Evolutionary conservation across 2,797 vertebrate species (phyloP), one percentile per base, ranked within the genome.

Genomic region (Galaxias olidus): DNA sequence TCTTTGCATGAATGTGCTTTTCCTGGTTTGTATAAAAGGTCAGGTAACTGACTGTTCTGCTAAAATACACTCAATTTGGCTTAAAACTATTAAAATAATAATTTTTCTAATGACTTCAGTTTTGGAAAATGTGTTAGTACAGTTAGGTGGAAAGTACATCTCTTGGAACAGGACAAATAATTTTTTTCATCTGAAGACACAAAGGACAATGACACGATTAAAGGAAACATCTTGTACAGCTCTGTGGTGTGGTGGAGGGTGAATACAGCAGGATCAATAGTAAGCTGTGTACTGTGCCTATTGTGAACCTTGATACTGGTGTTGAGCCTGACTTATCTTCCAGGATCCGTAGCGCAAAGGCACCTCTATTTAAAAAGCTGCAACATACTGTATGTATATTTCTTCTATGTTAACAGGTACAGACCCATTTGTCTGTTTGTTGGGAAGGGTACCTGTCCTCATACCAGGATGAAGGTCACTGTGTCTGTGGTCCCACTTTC

Each of bases 1-100:
- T 41, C 49, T 52, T 66, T 75, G 79, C 65, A 71, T 86, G 82
- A 89, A 86, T 87, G 81, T 41, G 71, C 79, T 83, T 89, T 89
- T 88, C 85, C 88, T 82, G 89, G 85, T 89, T 89, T 90, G 87
- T 89, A 85, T 51, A 67, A 53, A 77, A n/a, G n/a, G 82, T 84
- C 83, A 84, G 87, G 88, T 87, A 90, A 10, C 13, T 46, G 45
- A 46, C 9, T 10, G 45, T 13, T 46, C 45, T 47, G 46, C 46
- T 12, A 10, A 47, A 4, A 11, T 47, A 12, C 11, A 47, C 10
- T 47, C 2, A 30, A 30, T 30, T 30, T 30, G 30, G 30, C 30
- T 30, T 30, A 30, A 30, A 30, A 2, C 30, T 3, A 6, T 30
- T 30, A 2, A 30, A 30, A 30, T 6, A 30, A 30, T 30, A 2